Evolutionary conservation across 1,140 invertebrate genomes (phyloP), one percentile per base, ranked within the genome.

Genomic region (Heliconius hermathena): DNA sequence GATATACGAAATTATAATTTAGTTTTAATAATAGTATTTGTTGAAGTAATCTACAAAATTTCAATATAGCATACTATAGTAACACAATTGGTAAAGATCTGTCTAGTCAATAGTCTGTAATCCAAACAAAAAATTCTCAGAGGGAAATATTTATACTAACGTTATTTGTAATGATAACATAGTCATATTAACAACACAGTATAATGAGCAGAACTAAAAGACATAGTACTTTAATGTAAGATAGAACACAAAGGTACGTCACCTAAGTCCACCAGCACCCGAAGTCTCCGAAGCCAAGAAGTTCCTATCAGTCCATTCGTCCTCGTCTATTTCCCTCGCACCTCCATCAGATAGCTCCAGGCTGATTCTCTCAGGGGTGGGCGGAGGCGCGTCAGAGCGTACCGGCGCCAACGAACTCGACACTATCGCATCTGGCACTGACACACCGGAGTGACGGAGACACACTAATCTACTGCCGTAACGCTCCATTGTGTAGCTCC

Each of bases 301-400:
- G 95, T 98, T 99, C 76, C 97, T 96, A 84, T 98, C 98, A 1
- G 98, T 98, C 98, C 97, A 98, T 92, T 98, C 98, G 87, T 98
- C 98, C 90, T 99, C 98, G 88, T 98, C 98, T 91, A 98, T 98
- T 93, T 98, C 97, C 85, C 96, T 96, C 18, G 97, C 96, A 1
- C 96, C 95, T 81, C 96, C 95, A 83, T 97, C 95, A n/a, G 96
- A 95, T 91, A 95, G 85, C 90, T 96, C 85, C 90, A 96, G 36
- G 94, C 93, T 96, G 88, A 98, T 97, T 85, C 98, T 93, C 88
- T 99, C 98, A 0, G 98, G 98, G 5, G 89, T 93, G 4, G 84
- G 80, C 18, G 87, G 81, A 8, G 84, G 81, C 16, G 78, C 76
- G 5, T 75, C 49, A 18, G 49, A 52, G 18, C 49, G 49, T 4